Evolutionary conservation across 1,140 invertebrate species (phyloP).

Genomic region (Caerostris extrusa): DNA sequence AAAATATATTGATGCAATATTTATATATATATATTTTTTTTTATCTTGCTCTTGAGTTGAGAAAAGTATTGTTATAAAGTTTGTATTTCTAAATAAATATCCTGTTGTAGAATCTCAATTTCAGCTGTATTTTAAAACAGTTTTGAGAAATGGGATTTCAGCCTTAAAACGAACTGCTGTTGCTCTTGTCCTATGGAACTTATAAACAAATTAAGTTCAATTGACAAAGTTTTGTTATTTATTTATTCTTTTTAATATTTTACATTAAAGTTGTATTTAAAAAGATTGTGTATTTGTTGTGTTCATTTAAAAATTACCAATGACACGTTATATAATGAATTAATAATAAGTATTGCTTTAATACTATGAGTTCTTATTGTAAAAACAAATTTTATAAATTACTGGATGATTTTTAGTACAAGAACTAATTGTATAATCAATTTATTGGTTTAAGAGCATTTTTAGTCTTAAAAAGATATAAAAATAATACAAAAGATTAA

Average conservation of each 20-base stretch:
- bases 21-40: not conserved
- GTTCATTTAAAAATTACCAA: not conserved
- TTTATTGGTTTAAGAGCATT: too few relatives aligned
- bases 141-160: not conserved
- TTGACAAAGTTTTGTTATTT: constrained; percentile 48
- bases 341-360: too few relatives aligned
- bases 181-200: constrained; percentile 57
- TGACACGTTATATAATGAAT: not conserved
- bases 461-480: too few relatives aligned
- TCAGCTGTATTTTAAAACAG: not conserved
- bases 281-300: not conserved
- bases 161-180: constrained; percentile 14
- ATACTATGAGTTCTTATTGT: too few relatives aligned
- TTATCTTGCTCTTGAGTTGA: not conserved
- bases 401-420: too few relatives aligned
- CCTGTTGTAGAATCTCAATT: constrained; percentile 3
- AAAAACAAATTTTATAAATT: too few relatives aligned
- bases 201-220: constrained; percentile 1
- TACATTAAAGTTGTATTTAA: constrained; percentile 61
- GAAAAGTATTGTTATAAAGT: not conserved
- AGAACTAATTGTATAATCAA: too few relatives aligned
- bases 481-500: too few relatives aligned
- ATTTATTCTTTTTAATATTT: constrained; percentile 63
- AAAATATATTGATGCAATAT: not conserved
- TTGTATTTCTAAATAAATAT: not conserved